Percentiles rank a stretch among this genome's conserved stretches.
phyloP scores from a whole-genome alignment of 2,113 vertebrate genomes.

The Amphiprion ocellaris region DNA sequence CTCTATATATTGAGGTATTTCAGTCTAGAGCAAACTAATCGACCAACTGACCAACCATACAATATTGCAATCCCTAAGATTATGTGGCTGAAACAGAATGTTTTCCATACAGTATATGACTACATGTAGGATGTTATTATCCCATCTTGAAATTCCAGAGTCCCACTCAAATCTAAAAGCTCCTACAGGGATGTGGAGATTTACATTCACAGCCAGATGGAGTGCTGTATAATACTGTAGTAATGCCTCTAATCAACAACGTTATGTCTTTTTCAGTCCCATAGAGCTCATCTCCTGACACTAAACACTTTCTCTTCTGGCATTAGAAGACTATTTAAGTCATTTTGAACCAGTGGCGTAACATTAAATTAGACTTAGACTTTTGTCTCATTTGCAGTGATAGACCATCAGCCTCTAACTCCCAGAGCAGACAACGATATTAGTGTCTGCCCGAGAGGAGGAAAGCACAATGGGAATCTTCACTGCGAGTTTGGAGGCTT shows the following conservation, averaged over 20 bases:
- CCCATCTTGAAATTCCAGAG: background rate
- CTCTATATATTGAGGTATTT: background rate
- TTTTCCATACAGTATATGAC: too few species aligned
- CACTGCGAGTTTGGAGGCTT: background rate
- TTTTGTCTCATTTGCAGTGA: slow-evolving; percentile 19
- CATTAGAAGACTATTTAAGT: background rate
- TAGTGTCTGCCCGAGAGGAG: slow-evolving; percentile 5
- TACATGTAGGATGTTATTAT: background rate
- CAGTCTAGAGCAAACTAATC: background rate
- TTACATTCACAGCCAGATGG: background rate
- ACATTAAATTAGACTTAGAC: background rate
- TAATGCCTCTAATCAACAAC: too few species aligned
- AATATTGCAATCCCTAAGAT: background rate
- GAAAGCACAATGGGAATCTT: slow-evolving; percentile 4
- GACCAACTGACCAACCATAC: background rate
- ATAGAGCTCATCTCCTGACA: background rate
- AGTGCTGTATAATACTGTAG: background rate
- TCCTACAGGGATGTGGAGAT: background rate
- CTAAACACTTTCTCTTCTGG: background rate
- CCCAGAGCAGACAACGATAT: slow-evolving; percentile 19
- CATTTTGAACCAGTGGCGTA: background rate
- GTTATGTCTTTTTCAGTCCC: background rate
- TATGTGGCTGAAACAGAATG: background rate
- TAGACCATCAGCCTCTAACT: background rate
- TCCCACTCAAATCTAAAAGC: background rate